Base-by-base conservation (phyloP, 2,113 vertebrate species). In the Prolemur simus region DNA sequence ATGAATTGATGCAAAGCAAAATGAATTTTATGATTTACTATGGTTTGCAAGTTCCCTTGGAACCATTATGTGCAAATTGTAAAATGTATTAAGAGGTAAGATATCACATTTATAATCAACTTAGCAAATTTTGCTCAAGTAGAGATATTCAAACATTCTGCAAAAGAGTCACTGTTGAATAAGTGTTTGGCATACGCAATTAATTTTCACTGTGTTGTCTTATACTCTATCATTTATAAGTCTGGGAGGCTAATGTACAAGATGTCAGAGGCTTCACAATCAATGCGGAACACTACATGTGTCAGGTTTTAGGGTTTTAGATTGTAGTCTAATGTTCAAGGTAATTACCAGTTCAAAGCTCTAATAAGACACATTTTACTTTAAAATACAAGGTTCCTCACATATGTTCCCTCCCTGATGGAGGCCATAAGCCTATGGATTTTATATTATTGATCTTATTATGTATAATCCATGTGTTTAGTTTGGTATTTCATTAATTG, bases 21-120 rank as follows among this genome's bases (percentile, higher is more conserved):
- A 99, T 99, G 98, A 99, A 99, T 99, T 99, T 99, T 99, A 98
- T 99, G 98, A 99, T 99, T 99, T 99, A 98, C 98, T 98, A 89
- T 94, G 96, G 97, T 98, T 98, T 99, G 92, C 97, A 97, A 97
- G 96, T 98, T 99, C 98, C 98, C 97, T 96, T 98, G 99, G 98
- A 99, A 97, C 99, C 97, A 95, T 98, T 99, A 98, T 95, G 95
- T 93, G 93, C 96, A 98, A 98, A 98, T 98, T 98, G 98, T 99
- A 98, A 98, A 98, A 97, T 98, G 93, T 98, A 98, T 98, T 98
- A 98, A 98, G 98, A 98, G 98, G 97, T 98, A 98, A 98, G 98
- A 97, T 97, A 98, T 97, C 98, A 94, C 97, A 98, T 98, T 98
- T 98, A 98, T 97, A 98, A 99, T 98, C 98, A 98, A 98, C 98